phyloP scores from a whole-genome alignment of 1,140 invertebrate species.

The Antheraea mylitta region DNA sequence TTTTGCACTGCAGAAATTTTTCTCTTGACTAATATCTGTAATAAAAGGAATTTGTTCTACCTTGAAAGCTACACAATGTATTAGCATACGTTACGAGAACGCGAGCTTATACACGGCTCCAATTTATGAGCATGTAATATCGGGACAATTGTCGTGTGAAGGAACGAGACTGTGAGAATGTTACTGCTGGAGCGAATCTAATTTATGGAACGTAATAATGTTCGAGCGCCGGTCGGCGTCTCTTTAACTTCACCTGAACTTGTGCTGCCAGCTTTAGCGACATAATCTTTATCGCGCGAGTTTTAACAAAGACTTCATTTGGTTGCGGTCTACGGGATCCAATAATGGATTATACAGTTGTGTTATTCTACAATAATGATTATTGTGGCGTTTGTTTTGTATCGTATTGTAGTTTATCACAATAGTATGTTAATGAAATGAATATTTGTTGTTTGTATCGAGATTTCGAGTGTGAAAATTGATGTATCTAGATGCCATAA shows the following conservation, averaged over 20 bases:
- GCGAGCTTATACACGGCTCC: conserved; percentile 22
- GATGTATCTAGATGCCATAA: no score
- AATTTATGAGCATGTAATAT: conserved; percentile 45
- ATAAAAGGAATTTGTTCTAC: conserved; percentile 34
- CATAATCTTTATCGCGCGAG: conserved; percentile 40
- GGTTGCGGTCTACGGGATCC: background rate
- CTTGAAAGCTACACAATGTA: conserved; percentile 28
- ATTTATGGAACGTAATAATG: conserved; percentile 47
- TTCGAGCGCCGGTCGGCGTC: conserved; percentile 30
- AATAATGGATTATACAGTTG: no score
- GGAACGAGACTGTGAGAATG: conserved; percentile 39
- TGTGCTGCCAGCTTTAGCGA: conserved; percentile 33
- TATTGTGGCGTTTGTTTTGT: no score
- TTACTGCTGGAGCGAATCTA: conserved; percentile 31
- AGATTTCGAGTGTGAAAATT: no score
- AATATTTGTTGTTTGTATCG: no score
- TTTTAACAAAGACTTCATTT: conserved; percentile 2
- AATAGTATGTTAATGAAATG: no score
- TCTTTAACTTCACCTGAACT: conserved; percentile 32
- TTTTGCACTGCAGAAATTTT: conserved; percentile 18
- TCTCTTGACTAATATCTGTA: conserved; percentile 25
- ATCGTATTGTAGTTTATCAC: no score
- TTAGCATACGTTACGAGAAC: conserved; percentile 37
- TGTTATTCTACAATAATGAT: no score
- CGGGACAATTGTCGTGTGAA: conserved; percentile 39